Percentiles rank a stretch among this genome's conserved stretches.
These are phyloP conservation scores for Archips xylosteana DNA, from an alignment of 2,888 invertebrate genomes.

Conservation along the genomic window DNA sequence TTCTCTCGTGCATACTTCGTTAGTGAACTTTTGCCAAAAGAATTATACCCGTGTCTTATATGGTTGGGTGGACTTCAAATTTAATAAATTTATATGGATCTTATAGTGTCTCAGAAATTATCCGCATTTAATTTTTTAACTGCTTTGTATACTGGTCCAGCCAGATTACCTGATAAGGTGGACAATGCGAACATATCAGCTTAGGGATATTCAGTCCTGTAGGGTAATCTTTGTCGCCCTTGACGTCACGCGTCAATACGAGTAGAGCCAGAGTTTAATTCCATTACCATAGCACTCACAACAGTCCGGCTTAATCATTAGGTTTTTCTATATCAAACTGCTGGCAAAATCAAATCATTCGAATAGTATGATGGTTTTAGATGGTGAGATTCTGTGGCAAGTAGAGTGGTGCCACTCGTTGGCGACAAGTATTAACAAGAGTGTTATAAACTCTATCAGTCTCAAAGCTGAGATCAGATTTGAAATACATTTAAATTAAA, in stretches of 20 bases:
- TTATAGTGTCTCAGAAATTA: neutral
- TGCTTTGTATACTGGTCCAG: neutral
- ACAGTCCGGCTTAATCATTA: neutral
- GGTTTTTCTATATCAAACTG: neutral
- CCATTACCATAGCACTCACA: neutral
- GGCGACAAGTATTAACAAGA: constrained; percentile 10
- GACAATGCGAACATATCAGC: neutral
- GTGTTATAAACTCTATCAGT: constrained; percentile 29
- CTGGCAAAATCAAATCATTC: neutral
- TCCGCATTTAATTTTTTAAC: neutral
- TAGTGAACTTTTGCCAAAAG: no score
- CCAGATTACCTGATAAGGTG: neutral
- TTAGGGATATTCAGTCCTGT: no score
- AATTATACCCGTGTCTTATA: no score
- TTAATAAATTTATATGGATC: no score
- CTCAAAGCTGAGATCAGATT: constrained; percentile 36
- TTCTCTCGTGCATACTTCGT: no score
- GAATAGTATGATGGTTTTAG: neutral
- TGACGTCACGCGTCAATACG: neutral
- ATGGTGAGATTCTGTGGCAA: neutral
- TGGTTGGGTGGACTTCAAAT: no score
- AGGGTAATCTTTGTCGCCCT: no score
- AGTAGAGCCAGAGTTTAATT: neutral
- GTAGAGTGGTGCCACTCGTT: constrained; percentile 22
- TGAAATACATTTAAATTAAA: constrained; percentile 26